Percentiles rank a stretch among this genome's conserved stretches.
Evolutionary conservation across 2,888 invertebrate species (phyloP).

Genomic region (Tanypteryx hageni): DNA sequence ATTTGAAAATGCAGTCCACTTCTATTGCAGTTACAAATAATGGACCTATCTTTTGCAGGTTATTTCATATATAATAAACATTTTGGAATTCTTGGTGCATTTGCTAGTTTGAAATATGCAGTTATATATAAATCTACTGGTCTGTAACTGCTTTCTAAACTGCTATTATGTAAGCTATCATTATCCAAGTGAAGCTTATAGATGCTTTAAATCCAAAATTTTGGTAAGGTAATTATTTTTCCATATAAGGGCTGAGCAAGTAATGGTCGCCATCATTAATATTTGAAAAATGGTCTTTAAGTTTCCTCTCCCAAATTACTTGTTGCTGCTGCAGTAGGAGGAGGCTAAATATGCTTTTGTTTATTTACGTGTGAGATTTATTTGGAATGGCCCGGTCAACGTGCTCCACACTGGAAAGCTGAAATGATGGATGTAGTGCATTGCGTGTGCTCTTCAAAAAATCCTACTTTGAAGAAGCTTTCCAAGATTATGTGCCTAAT

Average conservation of each 20-base stretch:
- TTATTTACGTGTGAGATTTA: not conserved
- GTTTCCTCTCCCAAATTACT: constrained; percentile 39
- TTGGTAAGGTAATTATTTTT: constrained; percentile 29
- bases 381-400: constrained; percentile 3
- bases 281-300: constrained; percentile 18
- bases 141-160: constrained; percentile 50
- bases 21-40: not conserved
- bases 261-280: constrained; percentile 26
- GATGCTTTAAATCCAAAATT: constrained; percentile 47
- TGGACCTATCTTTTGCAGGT: constrained; percentile 12
- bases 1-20: not conserved
- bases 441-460: constrained; percentile 52
- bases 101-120: constrained; percentile 44
- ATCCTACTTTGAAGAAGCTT: constrained; percentile 51
- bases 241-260: constrained; percentile 27
- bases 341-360: not conserved
- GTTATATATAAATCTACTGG: constrained; percentile 25
- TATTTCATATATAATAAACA: constrained; percentile 31
- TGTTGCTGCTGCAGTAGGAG: constrained; percentile 37
- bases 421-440: constrained; percentile 12
- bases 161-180: constrained; percentile 30
- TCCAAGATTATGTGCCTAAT: constrained; percentile 56
- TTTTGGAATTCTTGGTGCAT: constrained; percentile 53
- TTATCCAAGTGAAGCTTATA: constrained; percentile 33
- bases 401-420: constrained; percentile 1